Conservation (phyloP, 2,888 invertebrate genomes). For the Hofmannophila pseudospretella region DNA sequence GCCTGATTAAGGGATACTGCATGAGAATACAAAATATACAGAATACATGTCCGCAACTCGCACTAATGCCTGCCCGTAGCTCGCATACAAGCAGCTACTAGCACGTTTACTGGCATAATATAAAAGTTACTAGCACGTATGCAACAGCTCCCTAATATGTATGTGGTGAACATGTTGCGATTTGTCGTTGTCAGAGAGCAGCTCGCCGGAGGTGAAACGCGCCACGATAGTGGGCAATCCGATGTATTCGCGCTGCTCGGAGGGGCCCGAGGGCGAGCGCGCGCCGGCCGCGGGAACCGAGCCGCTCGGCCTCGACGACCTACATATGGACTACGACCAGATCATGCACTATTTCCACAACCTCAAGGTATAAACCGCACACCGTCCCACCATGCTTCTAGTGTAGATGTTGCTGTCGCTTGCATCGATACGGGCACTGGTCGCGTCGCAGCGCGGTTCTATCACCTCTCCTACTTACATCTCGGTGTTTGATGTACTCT, state of each 20-base stretch:
- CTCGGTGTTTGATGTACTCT: slow-evolving; percentile 56
- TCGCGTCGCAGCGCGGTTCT: slow-evolving; percentile 36
- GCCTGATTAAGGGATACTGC: no score
- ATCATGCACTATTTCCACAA: slow-evolving; percentile 99
- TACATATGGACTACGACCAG: slow-evolving; percentile 98
- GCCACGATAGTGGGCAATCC: slow-evolving; percentile 93
- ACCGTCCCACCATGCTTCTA: slow-evolving; percentile 66
- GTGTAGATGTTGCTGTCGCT: slow-evolving; percentile 69
- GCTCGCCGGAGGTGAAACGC: slow-evolving; percentile 84
- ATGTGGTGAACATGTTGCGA: no score
- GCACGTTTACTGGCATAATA: no score
- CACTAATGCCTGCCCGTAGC: no score
- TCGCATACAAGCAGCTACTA: no score
- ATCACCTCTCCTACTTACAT: slow-evolving; percentile 40
- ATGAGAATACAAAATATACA: no score
- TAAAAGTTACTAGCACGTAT: no score
- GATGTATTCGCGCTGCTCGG: slow-evolving; percentile 86
- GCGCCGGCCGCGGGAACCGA: slow-evolving; percentile 65
- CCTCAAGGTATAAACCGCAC: slow-evolving; percentile 86
- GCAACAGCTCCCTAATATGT: no score
- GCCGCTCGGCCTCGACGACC: slow-evolving; percentile 86
- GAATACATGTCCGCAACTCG: no score
- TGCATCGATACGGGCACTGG: slow-evolving; percentile 40
- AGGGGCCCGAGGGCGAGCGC: slow-evolving; percentile 47
- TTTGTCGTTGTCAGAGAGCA: slow-evolving; percentile 39